Evolutionary conservation across 2,888 invertebrate species (phyloP), one percentile per base, ranked within the genome.

Genomic region (Phyllotreta striolata): DNA sequence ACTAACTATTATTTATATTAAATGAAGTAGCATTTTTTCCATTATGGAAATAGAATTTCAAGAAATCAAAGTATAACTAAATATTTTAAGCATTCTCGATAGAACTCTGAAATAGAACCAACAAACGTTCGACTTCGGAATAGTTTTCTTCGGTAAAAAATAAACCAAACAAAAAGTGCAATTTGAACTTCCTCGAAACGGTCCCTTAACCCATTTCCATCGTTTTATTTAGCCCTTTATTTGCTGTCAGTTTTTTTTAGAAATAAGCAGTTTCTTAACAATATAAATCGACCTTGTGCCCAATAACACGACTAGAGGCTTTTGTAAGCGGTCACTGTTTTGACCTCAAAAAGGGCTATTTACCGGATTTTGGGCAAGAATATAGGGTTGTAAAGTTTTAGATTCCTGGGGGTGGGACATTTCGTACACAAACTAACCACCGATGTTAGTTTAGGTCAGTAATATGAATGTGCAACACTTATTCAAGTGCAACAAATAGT

Each of bases 311-410:
- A 65, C 41, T 58, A 55, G 3, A 7, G 14, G 40, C 40, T 49
- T 72, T 72, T 73, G 75, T 70, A 72, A 74, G 76, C 73, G 77
- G 77, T 76, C 76, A 52, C 43, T 59, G 43, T 51, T 60, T 60
- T 60, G 68, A 70, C 57, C 52, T 54, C 44, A 56, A 57, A 54
- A 9, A 51, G 49, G 60, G 62, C 55, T 55, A 62, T 65, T 63
- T 62, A 47, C 70, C 74, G 70, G 72, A 69, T 74, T 72, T 72
- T 73, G 74, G 70, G 73, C 70, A 73, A 69, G 71, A 74, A n/a
- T 73, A 74, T 78, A 76, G 77, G 78, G 79, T 79, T 78, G 73
- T 75, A 76, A 77, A 77, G 76, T 76, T 75, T 77, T 69, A 72
- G 67, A 70, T 68, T 40, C 68, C 66, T 59, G 73, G 72, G 74